Evolutionary conservation across 2,888 invertebrate species (phyloP).

Genomic region (Drosophila flavopinicola): DNA sequence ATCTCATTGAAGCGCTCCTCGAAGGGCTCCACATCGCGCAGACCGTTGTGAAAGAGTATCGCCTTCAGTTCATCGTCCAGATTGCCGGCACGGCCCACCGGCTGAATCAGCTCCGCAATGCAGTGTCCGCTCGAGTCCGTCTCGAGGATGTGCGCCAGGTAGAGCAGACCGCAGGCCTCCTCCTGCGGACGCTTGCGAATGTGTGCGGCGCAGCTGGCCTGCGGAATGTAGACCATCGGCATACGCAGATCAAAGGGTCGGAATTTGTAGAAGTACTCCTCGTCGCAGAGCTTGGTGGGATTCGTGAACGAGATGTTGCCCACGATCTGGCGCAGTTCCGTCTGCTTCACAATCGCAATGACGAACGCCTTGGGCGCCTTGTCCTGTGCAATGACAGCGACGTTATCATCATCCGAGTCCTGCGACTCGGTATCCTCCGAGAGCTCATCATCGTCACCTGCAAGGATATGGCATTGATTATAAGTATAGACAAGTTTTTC

Average conservation of each 20-base stretch:
- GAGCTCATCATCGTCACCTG: slow-evolving; percentile 69
- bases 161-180: slow-evolving; percentile 86
- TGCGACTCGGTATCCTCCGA: slow-evolving; percentile 60
- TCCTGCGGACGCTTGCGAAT: slow-evolving; percentile 53
- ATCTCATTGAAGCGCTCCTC: slow-evolving; percentile 84
- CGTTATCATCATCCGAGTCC: slow-evolving; percentile 67
- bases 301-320: slow-evolving; percentile 85
- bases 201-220: slow-evolving; percentile 86
- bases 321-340: slow-evolving; percentile 90
- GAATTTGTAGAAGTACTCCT: slow-evolving; percentile 88
- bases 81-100: slow-evolving; percentile 91
- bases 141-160: slow-evolving; percentile 86
- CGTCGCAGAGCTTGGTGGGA: slow-evolving; percentile 85
- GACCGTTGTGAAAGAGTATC: slow-evolving; percentile 91
- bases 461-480: no score
- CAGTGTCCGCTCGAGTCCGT: slow-evolving; percentile 87
- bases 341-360: slow-evolving; percentile 90
- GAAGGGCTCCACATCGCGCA: slow-evolving; percentile 90
- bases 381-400: slow-evolving; percentile 51
- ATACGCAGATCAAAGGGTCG: slow-evolving; percentile 91
- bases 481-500: no score
- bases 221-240: slow-evolving; percentile 90
- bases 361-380: slow-evolving; percentile 86
- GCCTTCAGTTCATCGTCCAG: slow-evolving; percentile 91
- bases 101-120: slow-evolving; percentile 88